Evolutionary conservation across 2,797 vertebrate genomes (phyloP), one percentile per base, ranked within the genome.

Genomic region (Mastacembelus armatus): DNA sequence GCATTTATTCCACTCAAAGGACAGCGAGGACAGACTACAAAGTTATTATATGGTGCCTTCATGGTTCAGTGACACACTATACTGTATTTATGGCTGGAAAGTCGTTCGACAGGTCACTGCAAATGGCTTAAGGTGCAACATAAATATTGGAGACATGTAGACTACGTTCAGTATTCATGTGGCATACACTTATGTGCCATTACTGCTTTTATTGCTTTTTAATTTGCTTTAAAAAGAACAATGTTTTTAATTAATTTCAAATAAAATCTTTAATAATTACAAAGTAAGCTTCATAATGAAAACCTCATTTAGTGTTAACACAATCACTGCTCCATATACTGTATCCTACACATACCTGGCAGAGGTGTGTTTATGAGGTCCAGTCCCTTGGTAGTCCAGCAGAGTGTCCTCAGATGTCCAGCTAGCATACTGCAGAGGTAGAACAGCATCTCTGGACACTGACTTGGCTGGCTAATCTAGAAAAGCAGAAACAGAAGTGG

Each of bases 391-490:
- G 87, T 86, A 0, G 95, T 87, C 77, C 92, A 95, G 77, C 84
- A 93, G 19, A 95, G 86, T 4, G 93, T 89, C 80, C 89, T 91
- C 86, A 98, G 91, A 71, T 94, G 54, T 0, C 94, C 96, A 39
- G 93, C 88, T 18, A 98, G 90, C 78, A 98, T 91, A 40, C 89
- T 91, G 84, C 96, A 95, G 56, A 98, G 93, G 88, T 98, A 97
- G 74, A 96, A 91, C 22, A 96, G 92, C 87, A 96, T 90, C 49
- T 94, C 92, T 0, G 95, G 94, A 86, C 94, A 95, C 69, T 86
- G 92, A 0, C 81, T 88, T 2, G 94, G 92, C 72, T 93, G 93
- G 67, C 92, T 94, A 65, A 97, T 83, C 96, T 96, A 35, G 15
- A 50, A 47, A 59, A 43, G 40, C 1, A 62, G 59, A 82, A 11